Percentiles rank a stretch among this genome's conserved stretches.
Evolutionary conservation across 2,888 invertebrate genomes (phyloP).

Genomic region (Crepidodera aurea): DNA sequence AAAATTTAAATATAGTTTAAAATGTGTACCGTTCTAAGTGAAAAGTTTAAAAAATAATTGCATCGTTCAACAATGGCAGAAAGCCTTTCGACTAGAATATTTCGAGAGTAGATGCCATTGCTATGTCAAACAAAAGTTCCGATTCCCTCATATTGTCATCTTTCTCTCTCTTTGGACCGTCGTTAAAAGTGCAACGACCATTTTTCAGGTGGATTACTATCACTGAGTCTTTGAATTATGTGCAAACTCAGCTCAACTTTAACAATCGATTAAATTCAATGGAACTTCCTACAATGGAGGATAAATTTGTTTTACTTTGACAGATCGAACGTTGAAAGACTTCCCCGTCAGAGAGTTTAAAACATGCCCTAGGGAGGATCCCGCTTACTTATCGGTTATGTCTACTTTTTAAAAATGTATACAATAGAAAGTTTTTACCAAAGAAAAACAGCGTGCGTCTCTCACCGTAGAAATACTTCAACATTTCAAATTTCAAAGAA

Average conservation of each 20-base stretch:
- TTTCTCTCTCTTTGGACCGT: constrained; percentile 8
- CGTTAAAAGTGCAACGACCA: constrained; percentile 29
- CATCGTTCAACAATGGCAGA: constrained; percentile 17
- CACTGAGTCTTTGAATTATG: constrained; percentile 29
- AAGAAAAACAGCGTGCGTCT: too few relatives aligned
- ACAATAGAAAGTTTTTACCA: too few relatives aligned
- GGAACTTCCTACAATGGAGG: constrained; percentile 25
- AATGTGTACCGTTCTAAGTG: neutral
- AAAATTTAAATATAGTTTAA: too few relatives aligned
- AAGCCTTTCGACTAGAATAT: constrained; percentile 18
- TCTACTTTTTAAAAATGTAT: too few relatives aligned
- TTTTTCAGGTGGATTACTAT: constrained; percentile 31
- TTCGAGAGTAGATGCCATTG: constrained; percentile 22
- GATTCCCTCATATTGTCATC: constrained; percentile 6
- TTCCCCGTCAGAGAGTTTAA: neutral
- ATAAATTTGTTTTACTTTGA: constrained; percentile 28
- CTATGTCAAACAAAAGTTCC: constrained; percentile 29
- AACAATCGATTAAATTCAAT: constrained; percentile 29
- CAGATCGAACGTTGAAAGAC: constrained; percentile 14
- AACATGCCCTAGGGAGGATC: neutral
- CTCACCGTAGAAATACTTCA: too few relatives aligned
- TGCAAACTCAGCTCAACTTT: constrained; percentile 26
- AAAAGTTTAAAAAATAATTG: constrained; percentile 17
- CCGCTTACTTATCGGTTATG: too few relatives aligned
- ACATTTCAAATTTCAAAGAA: too few relatives aligned